Conservation (phyloP, 1,140 invertebrate genomes). For the Archivesica marissinica region DNA sequence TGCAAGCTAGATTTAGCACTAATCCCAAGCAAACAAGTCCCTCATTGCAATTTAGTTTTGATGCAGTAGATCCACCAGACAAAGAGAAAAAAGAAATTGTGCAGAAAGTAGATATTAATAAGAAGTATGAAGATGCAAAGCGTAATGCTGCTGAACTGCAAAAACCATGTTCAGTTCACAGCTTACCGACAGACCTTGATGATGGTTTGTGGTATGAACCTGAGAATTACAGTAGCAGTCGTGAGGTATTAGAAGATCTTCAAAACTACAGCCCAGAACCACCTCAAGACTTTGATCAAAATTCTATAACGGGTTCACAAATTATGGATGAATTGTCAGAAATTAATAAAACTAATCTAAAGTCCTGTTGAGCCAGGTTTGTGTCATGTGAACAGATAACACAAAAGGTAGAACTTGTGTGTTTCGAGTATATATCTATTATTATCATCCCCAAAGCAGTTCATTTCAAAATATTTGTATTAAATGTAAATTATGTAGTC, state of each 20-base stretch:
- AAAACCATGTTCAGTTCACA: background rate
- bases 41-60: background rate
- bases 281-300: background rate
- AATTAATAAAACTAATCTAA: conserved; percentile 7
- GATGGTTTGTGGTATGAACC: background rate
- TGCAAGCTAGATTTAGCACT: background rate
- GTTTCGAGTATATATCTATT: too few species aligned
- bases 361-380: too few species aligned
- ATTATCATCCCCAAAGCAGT: too few species aligned
- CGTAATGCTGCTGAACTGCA: background rate
- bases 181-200: background rate
- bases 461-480: too few species aligned
- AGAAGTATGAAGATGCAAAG: background rate
- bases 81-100: background rate
- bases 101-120: background rate
- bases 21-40: background rate
- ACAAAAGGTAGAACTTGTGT: too few species aligned
- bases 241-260: background rate
- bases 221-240: background rate
- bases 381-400: too few species aligned
- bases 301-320: background rate
- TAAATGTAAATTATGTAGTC: too few species aligned
- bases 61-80: background rate
- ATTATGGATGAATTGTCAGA: background rate
- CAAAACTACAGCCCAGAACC: background rate